Conservation (phyloP, 2,888 invertebrate species). For the Lydus trimaculatus region DNA sequence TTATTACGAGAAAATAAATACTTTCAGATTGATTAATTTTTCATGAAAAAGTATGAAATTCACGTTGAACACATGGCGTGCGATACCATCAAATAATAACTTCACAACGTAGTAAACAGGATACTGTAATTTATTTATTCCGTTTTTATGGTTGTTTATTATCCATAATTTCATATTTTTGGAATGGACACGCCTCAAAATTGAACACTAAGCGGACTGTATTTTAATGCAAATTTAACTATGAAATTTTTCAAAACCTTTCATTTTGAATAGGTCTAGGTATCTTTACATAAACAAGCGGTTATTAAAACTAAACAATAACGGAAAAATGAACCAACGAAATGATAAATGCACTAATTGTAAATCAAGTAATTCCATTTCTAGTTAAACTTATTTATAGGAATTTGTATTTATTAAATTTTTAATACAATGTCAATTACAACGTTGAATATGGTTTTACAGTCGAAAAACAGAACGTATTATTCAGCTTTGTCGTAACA, state of each 20-base stretch:
- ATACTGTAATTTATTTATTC: conserved; percentile 23
- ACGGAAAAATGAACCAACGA: background rate
- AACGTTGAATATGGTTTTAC: too few species aligned
- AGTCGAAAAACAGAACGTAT: too few species aligned
- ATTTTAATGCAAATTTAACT: background rate
- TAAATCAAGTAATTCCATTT: background rate
- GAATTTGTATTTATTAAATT: too few species aligned
- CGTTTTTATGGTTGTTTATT: background rate
- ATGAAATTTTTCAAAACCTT: background rate
- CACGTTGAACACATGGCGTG: conserved; percentile 29
- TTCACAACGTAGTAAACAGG: conserved; percentile 29
- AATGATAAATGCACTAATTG: background rate
- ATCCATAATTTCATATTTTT: conserved; percentile 9
- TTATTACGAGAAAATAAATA: conserved; percentile 11
- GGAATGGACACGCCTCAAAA: conserved; percentile 6
- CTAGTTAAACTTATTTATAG: background rate
- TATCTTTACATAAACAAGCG: background rate
- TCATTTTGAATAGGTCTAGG: background rate
- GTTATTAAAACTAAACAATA: background rate
- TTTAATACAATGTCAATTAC: too few species aligned
- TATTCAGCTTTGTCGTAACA: background rate
- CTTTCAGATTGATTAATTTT: conserved; percentile 14
- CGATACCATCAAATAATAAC: conserved; percentile 31
- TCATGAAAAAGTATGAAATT: conserved; percentile 16
- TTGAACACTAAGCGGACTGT: background rate